phyloP scores from a whole-genome alignment of 2,113 vertebrate genomes.

The Chamaetylas fuelleborni region DNA sequence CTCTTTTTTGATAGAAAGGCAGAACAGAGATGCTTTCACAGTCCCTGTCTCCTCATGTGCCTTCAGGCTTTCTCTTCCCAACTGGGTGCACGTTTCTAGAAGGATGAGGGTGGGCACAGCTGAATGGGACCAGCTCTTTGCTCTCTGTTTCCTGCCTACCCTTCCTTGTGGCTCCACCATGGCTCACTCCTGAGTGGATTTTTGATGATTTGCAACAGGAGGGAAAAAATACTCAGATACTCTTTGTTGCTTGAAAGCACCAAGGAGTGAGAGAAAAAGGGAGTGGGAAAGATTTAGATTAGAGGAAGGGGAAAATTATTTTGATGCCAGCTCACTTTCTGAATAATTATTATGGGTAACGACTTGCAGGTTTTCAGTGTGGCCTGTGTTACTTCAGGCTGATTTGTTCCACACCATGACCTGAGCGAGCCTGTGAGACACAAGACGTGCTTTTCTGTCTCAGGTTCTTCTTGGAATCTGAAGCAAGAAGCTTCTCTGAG shows the following conservation, averaged over 20 bases:
- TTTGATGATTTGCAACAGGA: neutral
- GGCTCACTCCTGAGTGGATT: neutral
- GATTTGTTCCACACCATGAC: slow-evolving; percentile 49
- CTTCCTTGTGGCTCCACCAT: neutral
- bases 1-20: neutral
- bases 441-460: neutral
- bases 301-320: neutral
- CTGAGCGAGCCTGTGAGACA: neutral
- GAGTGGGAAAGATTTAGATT: neutral
- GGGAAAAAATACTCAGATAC: neutral
- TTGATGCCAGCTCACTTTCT: slow-evolving; percentile 36
- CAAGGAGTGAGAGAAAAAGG: neutral
- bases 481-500: neutral
- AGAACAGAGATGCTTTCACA: neutral
- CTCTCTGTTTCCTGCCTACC: neutral
- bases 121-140: neutral
- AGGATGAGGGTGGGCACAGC: neutral
- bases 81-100: neutral
- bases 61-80: neutral
- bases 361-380: slow-evolving; percentile 45
- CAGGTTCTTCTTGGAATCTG: neutral
- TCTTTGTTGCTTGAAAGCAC: slow-evolving; percentile 15
- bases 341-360: slow-evolving; percentile 48
- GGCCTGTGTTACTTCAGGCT: slow-evolving; percentile 36
- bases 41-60: neutral